These are phyloP conservation scores for Microtus ochrogaster DNA, from an alignment of 2,113 vertebrate genomes.

Conservation along the genomic window DNA sequence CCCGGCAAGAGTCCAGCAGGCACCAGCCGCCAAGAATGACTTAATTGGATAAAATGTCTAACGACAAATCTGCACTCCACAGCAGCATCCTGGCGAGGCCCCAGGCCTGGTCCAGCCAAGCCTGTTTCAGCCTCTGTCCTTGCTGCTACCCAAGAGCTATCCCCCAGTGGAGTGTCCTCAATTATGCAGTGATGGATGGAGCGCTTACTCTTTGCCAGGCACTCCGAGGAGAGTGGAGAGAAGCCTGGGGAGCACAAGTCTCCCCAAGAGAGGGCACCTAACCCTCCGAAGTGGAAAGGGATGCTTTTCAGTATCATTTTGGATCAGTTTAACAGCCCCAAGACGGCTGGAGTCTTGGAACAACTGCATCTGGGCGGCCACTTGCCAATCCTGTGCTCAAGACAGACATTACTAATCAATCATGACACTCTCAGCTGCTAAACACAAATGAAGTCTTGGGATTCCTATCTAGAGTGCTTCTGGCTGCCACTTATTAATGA, in stretches of 20 bases:
- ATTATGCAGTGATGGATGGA: not conserved
- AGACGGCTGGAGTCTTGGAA: not conserved
- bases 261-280: not conserved
- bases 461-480: not conserved
- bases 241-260: not conserved
- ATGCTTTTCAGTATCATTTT: not conserved
- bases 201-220: slow-evolving; percentile 26
- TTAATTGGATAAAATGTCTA: slow-evolving; percentile 81
- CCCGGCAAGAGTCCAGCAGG: slow-evolving; percentile 66
- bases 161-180: not conserved
- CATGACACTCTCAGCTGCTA: not conserved
- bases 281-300: not conserved
- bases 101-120: slow-evolving; percentile 43
- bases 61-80: slow-evolving; percentile 62
- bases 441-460: not conserved
- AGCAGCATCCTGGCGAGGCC: slow-evolving; percentile 51
- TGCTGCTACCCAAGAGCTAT: not conserved
- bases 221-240: not conserved
- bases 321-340: not conserved
- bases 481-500: not conserved
- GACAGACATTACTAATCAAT: slow-evolving; percentile 20
- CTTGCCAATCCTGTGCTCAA: not conserved
- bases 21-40: slow-evolving; percentile 73
- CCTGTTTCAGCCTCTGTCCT: slow-evolving; percentile 46
- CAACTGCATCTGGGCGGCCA: not conserved